Evolutionary conservation across 2,113 vertebrate genomes (phyloP), one percentile per base, ranked within the genome.

Genomic region (Ancistrus triradiatus): DNA sequence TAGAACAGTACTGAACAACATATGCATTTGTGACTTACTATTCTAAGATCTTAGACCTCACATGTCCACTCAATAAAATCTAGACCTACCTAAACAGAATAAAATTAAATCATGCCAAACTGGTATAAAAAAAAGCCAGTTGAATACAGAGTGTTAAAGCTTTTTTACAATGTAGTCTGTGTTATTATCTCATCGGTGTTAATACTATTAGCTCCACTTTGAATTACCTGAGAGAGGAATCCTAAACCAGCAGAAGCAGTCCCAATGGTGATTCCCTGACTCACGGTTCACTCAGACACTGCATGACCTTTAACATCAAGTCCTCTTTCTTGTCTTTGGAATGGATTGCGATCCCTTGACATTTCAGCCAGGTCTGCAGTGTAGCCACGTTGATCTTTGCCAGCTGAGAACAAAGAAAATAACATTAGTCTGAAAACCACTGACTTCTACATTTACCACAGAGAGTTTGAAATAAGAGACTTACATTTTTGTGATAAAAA

Each of bases 221-320:
- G 24, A 35, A 25, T 43, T 66, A 62, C 58, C 27, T 42, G 24
- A 22, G 8, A 62, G 59, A 47, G 49, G 42, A 68, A 64, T 11
- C 50, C 33, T 48, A 58, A 37, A 51, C 42, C 60, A 19, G n/a
- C 25, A 33, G 24, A 7, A 31, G 17, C 17, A 14, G 17, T 28
- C 25, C 22, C 11, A n/a, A 21, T 18, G 14, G 13, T 9, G 42
- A 14, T 19, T 53, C 7, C n/a, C 10, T 51, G 25, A 33, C 35
- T 79, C 59, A 85, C 11, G 62, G 59, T 63, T 89, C 79, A 6
- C 59, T 75, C 62, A 89, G 62, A 31, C 77, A 78, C 60, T 69
- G 22, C 80, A 83, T 81, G 28, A 89, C 85, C 78, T 83, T 88
- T 64, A 80, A 61, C 61, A 88, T 78, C 42, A 88, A 79, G 55